phyloP scores from a whole-genome alignment of 2,797 vertebrate genomes.

The Phyllotis vaccarum region DNA sequence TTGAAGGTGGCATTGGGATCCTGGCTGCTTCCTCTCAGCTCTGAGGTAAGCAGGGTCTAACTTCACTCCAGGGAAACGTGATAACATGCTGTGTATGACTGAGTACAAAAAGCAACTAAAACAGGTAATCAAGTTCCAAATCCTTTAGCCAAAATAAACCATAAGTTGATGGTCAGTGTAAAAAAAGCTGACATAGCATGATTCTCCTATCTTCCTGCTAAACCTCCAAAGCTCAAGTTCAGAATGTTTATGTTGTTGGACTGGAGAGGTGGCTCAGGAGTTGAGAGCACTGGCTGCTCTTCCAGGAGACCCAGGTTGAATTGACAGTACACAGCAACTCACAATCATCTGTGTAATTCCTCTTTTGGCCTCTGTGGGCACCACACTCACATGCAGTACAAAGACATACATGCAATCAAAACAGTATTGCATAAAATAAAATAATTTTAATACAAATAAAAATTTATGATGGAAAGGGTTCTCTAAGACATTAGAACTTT shows the following conservation, averaged over 20 bases:
- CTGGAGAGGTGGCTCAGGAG: background rate
- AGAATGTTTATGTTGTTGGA: background rate
- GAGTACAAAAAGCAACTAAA: background rate
- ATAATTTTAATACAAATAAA: background rate
- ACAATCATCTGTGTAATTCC: background rate
- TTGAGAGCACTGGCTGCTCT: background rate
- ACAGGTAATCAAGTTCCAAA: background rate
- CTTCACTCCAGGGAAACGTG: background rate
- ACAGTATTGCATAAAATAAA: background rate
- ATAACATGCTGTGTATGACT: background rate
- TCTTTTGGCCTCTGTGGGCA: background rate
- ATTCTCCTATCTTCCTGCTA: conserved; percentile 9
- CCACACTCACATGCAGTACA: background rate
- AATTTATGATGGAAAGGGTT: background rate
- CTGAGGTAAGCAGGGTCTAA: background rate
- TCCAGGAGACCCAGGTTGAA: background rate
- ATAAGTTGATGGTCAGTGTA: background rate
- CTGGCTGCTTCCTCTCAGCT: background rate
- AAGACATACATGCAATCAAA: background rate
- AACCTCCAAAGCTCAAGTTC: background rate
- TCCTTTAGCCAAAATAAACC: background rate
- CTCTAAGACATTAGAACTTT: background rate
- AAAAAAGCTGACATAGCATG: background rate
- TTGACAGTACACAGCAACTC: background rate
- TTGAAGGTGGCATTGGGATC: background rate